Conservation (phyloP, 1,140 invertebrate species). For the Asobara japonica region DNA sequence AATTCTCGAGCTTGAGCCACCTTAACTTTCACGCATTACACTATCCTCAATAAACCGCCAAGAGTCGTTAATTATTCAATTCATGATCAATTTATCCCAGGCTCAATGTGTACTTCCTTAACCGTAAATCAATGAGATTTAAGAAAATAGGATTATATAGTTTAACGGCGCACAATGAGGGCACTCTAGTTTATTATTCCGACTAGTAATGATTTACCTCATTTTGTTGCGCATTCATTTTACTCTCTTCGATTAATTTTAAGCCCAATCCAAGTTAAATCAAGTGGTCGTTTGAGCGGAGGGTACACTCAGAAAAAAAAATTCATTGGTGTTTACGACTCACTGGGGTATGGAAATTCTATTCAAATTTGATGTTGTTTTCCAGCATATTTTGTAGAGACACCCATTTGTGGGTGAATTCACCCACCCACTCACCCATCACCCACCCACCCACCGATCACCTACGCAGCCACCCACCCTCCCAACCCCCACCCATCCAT, state of each 20-base stretch:
- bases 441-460: too few species aligned
- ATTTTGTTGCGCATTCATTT: neutral
- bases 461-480: too few species aligned
- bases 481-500: too few species aligned
- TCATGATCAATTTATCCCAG: neutral
- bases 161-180: slow-evolving; percentile 10
- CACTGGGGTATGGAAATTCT: too few species aligned
- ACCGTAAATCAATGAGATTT: neutral
- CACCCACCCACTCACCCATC: too few species aligned
- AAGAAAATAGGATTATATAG: neutral
- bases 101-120: slow-evolving; percentile 8
- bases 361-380: too few species aligned
- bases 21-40: neutral
- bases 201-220: neutral
- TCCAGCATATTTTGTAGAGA: too few species aligned
- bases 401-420: too few species aligned
- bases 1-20: too few species aligned
- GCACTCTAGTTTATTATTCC: slow-evolving; percentile 18
- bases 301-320: too few species aligned
- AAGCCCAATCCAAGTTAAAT: neutral
- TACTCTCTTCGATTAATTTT: neutral
- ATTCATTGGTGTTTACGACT: too few species aligned
- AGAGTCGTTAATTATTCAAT: neutral
- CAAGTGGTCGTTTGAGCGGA: neutral
- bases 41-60: neutral